Evolutionary conservation across 53 echinoderm and acorn worm genomes (phyloP), one percentile per base, ranked within the genome.

Genomic region (Actinopyga echinites): DNA sequence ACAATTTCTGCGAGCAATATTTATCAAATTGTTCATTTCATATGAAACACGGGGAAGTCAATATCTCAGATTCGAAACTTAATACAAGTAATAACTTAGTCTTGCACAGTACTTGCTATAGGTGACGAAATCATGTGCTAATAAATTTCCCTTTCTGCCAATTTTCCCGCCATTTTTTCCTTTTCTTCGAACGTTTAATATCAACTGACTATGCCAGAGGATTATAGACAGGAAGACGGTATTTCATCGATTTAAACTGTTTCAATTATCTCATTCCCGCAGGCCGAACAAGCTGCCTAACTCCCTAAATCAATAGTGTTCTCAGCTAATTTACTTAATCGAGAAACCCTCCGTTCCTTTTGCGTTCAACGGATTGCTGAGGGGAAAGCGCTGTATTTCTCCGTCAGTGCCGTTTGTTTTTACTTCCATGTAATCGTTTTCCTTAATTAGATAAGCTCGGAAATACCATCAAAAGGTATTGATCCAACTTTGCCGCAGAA

Each of bases 401-500:
- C 78, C 78, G 78, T 78, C 78, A 78, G 23, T 49, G 57, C 19
- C 54, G 56, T 53, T 78, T 78, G 54, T 53, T 78, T 74, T 56
- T 78, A 54, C 54, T 29, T 56, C 26, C 78, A 78, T 78, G 81
- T 80, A 80, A 80, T 80, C 81, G 81, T 62, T 80, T 80, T 56
- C 63, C 81, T 80, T 80, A 80, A 80, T 80, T 80, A 80, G 81
- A 80, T 80, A 80, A 80, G 40, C 81, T 61, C 61, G 44, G 81
- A 80, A 80, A 80, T 61, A 80, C 81, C 81, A 80, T 80, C 81
- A 80, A 80, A 80, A 61, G 61, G 63, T 80, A 80, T 80, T 45
- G 81, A 80, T 80, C 62, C 60, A 59, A 80, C 40, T 80, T 80
- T 61, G 60, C 81, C 60, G 60, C 36, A 80, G 81, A 77, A 56